Percentiles rank a stretch among this genome's conserved stretches.
These are phyloP conservation scores for Grus americana DNA, from an alignment of 2,113 vertebrate species.

Conservation along the genomic window DNA sequence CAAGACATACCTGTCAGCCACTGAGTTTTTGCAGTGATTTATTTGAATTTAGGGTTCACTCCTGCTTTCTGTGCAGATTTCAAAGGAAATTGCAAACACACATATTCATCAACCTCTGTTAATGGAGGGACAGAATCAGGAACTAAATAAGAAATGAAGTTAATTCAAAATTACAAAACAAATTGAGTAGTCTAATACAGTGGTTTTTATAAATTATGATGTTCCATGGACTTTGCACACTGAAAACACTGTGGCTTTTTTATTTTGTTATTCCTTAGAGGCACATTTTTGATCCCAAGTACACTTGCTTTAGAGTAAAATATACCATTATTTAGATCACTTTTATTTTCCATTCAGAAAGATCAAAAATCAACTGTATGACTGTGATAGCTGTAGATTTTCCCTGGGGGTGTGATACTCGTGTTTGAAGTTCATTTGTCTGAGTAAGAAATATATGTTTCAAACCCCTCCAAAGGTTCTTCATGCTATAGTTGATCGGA, in stretches of 20 bases:
- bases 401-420: background rate
- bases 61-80: slow-evolving; percentile 18
- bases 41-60: slow-evolving; percentile 21
- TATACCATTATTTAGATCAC: background rate
- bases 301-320: background rate
- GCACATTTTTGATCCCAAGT: background rate
- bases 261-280: background rate
- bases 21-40: slow-evolving; percentile 25
- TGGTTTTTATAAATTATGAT: background rate
- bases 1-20: slow-evolving; percentile 26
- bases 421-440: background rate
- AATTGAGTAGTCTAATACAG: background rate
- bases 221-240: background rate
- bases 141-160: background rate
- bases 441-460: background rate
- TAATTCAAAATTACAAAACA: background rate
- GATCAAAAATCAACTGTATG: background rate
- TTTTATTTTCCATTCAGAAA: background rate
- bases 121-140: background rate
- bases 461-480: background rate
- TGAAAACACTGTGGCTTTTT: background rate
- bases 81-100: slow-evolving; percentile 40
- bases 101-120: background rate
- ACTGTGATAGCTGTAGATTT: background rate
- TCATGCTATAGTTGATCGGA: background rate